Percentiles rank a stretch among this genome's conserved stretches.
Conservation (phyloP, 2,797 vertebrate species). For the Borostomias antarcticus region DNA sequence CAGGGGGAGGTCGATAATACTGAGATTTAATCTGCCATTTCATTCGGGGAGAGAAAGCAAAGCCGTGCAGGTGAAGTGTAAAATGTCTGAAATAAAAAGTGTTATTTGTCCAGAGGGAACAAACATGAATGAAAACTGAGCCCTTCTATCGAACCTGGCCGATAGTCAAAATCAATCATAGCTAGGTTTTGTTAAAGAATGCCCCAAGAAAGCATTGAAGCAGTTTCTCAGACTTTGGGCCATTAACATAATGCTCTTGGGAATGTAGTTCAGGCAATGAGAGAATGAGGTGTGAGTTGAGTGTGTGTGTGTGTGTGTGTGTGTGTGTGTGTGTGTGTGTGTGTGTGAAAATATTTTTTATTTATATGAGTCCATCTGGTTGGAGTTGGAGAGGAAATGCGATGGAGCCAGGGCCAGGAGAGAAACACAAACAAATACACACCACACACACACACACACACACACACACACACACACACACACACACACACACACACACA, state of each 20-base stretch:
- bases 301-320: too few relatives aligned
- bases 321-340: constrained; percentile 20
- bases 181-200: background rate
- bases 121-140: constrained; percentile 23
- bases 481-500: constrained; percentile 6
- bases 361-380: constrained; percentile 55
- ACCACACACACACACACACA: constrained; percentile 9
- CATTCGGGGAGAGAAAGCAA: too few relatives aligned
- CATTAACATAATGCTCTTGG: constrained; percentile 31
- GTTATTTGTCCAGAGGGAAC: constrained; percentile 26
- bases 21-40: too few relatives aligned
- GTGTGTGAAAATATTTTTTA: constrained; percentile 29
- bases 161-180: constrained; percentile 48
- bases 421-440: too few relatives aligned
- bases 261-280: constrained; percentile 38
- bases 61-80: background rate
- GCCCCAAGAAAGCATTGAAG: constrained; percentile 17
- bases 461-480: constrained; percentile 4
- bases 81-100: constrained; percentile 14
- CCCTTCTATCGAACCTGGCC: constrained; percentile 32
- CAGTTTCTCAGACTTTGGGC: constrained; percentile 31
- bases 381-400: constrained; percentile 60
- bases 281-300: too few relatives aligned
- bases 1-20: background rate
- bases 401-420: constrained; percentile 42